Base-by-base conservation (phyloP, 1,140 invertebrate genomes). In the Hirudo medicinalis region DNA sequence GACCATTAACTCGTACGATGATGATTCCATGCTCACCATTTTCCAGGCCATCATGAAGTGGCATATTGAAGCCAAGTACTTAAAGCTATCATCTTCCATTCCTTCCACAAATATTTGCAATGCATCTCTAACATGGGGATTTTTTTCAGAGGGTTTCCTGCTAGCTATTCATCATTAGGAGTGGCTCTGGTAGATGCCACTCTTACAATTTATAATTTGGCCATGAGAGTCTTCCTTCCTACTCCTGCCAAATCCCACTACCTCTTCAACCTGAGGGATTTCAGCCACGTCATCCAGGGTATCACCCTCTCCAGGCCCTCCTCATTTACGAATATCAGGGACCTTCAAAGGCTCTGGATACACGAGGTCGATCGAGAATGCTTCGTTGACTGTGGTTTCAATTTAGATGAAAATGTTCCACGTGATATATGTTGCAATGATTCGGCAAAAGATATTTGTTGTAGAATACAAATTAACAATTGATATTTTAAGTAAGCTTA, bases 191-290 rank as follows among this genome's bases (percentile, higher is more conserved):
- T 97, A 0, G 78, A 84, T 32, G 91, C 90, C 0, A 96, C 92
- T 3, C 81, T 97, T 54, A 86, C 88, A 70, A 85, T 96, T 5
- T 96, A 96, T 80, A 92, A 93, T 78, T 82, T 88, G 76, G 90
- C 91, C 74, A 86, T 91, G 75, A 77, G 83, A 13, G 88, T 91
- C 83, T 83, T 97, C 32, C 81, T 95, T 66, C 93, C 94, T 9
- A 96, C 92, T 2, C 91, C 91, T 0, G 84, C 89, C 2, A 94
- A 95, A 77, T 94, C 90, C 0, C 92, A 95, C 81, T 96, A 97
- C 80, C 85, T 94, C 0, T 97, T 97, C 80, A 97, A 96, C 82
- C 85, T 97, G 72, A 85, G 92, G 76, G 94, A 97, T 82, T 91
- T 94, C 77, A 87, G 89, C 0, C 83, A 91, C 70, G 89, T 94